phyloP scores from a whole-genome alignment of 2,113 vertebrate genomes.

The Cyphotilapia sp. region DNA sequence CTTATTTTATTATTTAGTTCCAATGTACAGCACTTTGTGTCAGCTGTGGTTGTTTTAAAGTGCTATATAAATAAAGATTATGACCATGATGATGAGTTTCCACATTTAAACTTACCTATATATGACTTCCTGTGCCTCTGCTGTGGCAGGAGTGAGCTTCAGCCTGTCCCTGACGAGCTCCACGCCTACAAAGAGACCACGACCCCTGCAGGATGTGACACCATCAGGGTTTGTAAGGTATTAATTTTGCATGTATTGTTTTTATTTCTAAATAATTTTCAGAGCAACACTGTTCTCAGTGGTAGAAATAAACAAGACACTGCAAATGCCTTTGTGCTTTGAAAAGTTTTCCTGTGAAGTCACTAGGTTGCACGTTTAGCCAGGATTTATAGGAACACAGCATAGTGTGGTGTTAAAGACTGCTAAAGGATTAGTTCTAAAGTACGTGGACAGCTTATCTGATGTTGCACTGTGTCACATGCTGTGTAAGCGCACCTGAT shows the following conservation, averaged over 20 bases:
- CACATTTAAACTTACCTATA: conserved; percentile 74
- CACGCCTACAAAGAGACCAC: conserved; percentile 88
- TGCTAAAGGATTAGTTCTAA: background rate
- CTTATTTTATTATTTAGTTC: background rate
- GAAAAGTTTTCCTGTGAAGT: background rate
- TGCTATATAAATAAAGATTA: background rate
- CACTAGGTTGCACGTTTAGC: background rate
- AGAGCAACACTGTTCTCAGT: background rate
- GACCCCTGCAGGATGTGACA: conserved; percentile 70
- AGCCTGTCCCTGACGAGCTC: conserved; percentile 85
- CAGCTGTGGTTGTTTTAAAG: background rate
- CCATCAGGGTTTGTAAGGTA: background rate
- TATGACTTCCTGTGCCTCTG: conserved; percentile 90
- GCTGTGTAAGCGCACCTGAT: conserved; percentile 69
- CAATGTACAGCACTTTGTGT: background rate
- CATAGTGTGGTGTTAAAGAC: background rate
- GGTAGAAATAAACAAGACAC: background rate
- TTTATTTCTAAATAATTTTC: background rate
- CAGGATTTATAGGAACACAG: background rate
- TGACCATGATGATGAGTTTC: background rate
- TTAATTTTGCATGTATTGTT: background rate
- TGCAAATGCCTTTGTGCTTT: background rate
- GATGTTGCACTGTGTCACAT: background rate
- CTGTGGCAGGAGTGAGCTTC: conserved; percentile 84
- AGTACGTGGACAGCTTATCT: background rate